Evolutionary conservation across 2,113 vertebrate species (phyloP).

Genomic region (Tyrannus savana): DNA sequence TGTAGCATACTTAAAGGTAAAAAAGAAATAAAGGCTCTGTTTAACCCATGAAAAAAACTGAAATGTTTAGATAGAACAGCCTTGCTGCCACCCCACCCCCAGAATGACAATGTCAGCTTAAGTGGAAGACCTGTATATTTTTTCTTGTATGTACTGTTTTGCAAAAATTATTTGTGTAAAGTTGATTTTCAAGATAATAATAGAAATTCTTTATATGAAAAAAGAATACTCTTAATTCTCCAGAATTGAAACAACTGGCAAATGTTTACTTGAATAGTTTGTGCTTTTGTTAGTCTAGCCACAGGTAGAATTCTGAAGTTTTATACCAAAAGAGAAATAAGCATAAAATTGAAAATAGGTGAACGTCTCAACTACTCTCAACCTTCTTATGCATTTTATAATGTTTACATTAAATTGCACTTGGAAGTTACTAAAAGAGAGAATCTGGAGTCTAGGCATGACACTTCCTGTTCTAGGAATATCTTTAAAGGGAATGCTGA

Average conservation of each 20-base stretch:
- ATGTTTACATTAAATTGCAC: neutral
- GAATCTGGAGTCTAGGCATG: neutral
- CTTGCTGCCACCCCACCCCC: neutral
- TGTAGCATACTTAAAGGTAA: neutral
- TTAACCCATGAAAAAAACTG: neutral
- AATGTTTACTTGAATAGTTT: neutral
- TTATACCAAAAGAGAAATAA: neutral
- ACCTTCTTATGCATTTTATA: neutral
- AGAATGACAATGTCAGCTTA: neutral
- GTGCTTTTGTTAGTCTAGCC: neutral
- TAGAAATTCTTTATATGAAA: neutral
- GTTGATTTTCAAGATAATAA: neutral
- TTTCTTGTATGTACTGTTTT: neutral
- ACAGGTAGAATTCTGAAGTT: neutral
- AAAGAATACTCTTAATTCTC: neutral
- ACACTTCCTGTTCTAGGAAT: neutral
- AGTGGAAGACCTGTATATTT: neutral
- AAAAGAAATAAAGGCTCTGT: neutral
- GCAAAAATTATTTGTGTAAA: neutral
- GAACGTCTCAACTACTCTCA: neutral
- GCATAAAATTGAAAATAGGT: neutral
- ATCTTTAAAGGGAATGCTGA: neutral
- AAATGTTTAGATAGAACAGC: neutral
- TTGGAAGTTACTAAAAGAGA: neutral
- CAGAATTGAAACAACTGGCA: neutral